Base-by-base conservation (phyloP, 2,113 vertebrate genomes). In the Cisticola juncidis region DNA sequence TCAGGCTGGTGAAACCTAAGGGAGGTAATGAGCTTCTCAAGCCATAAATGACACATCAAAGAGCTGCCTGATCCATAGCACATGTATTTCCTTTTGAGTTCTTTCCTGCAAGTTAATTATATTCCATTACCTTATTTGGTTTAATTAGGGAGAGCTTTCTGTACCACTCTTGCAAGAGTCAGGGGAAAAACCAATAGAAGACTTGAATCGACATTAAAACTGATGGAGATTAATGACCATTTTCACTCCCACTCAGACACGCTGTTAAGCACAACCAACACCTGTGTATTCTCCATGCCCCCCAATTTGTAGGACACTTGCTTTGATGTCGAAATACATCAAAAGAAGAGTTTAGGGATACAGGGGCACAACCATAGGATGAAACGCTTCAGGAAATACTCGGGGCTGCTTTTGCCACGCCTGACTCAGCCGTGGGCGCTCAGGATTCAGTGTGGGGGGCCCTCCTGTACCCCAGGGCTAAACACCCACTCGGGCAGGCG, bases 361-460 rank as follows among this genome's bases (percentile, higher is more conserved):
- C 12, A 36, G 4, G 25, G 9, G 9, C 53, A 31, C 58, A 42
- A 14, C 24, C 24, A 45, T 0, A 7, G 45, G 2, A 23, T 23
- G 5, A 62, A 92, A 31, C 1, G 1, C 33, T 65, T 12, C 24
- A 22, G 29, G 10, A 74, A 26, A 42, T 1, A 23, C 23, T 12
- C 1, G 1, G 11, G 25, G 42, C 4, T 28, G 57, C 40, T 82
- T 35, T 50, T 15, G 60, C 26, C 26, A 9, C 4, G 6, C 26
- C 40, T 7, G 13, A 20, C 31, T 8, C 16, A 10, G 54, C 44
- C 11, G n/a, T 2, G 2, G 9, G 24, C 3, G 12, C 44, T 26
- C 9, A 18, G 28, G 9, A 44, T 1, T 0, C 17, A 4, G 11
- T 1, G 2, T 2, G 14, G 58, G 23, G 42, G 4, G 3, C 28